Evolutionary conservation across 2,113 vertebrate species (phyloP), one percentile per base, ranked within the genome.

Genomic region (Columbina picui): DNA sequence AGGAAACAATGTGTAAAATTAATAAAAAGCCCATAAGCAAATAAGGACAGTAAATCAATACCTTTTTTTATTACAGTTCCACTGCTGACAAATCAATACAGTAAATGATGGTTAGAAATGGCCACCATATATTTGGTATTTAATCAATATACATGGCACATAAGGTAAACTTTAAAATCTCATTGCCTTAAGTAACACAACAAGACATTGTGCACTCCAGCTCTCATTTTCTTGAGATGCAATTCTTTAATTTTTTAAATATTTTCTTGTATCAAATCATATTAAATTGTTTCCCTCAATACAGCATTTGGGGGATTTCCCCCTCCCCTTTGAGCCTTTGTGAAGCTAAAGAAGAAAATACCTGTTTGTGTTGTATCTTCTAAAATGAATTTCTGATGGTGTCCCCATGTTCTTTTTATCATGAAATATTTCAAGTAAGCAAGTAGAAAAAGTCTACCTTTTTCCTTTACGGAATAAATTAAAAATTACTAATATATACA

Each of bases 1-100:
- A 94, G 85, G 94, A 97, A 97, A 97, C 95, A 98, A 98, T 96
- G 96, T 97, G 97, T 96, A 98, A 98, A 98, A 98, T 97, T 96
- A 98, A 98, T 98, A 97, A 98, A 98, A 98, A 98, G 97, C 98
- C 98, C 98, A 98, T 98, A 98, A 98, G 98, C 97, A 98, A 98
- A 98, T 98, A 96, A 97, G 93, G 97, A 97, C 98, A 98, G 97
- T 97, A 98, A 98, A 98, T 98, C 98, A 98, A 98, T 98, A 97
- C 78, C 84, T 91, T 96, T 98, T 98, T 98, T 98, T 98, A 98
- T 98, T 98, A 98, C 96, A 91, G 94, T 97, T 97, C 95, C 95
- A 97, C 96, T 96, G 96, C 96, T 96, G 97, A 97, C 97, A 97
- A 98, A 98, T 98, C 98, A 98, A 98, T 98, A 98, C 94, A 76